Conservation (phyloP, 2,888 invertebrate genomes). For the Steinernema scapterisci region DNA sequence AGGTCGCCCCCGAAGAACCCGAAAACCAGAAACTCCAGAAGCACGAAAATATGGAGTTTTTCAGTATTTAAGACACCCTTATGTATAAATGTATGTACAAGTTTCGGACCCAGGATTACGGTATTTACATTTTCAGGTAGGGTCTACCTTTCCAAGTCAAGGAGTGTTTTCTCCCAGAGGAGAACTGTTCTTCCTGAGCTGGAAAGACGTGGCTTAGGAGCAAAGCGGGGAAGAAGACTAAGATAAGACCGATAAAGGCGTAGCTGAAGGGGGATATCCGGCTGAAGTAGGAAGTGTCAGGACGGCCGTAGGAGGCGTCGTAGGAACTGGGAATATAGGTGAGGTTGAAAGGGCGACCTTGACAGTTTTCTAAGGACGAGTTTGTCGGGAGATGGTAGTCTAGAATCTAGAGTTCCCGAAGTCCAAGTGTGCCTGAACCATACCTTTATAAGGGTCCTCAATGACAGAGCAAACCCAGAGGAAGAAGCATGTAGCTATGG, state of each 20-base stretch:
- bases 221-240: neutral
- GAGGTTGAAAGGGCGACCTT: neutral
- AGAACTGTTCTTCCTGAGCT: neutral
- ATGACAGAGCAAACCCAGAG: conserved; percentile 1
- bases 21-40: too few relatives aligned
- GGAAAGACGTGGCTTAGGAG: conserved; percentile 7
- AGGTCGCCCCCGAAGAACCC: too few relatives aligned
- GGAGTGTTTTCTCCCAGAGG: neutral
- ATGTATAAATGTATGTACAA: too few relatives aligned
- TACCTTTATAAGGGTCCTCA: conserved; percentile 23
- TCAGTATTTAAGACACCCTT: too few relatives aligned
- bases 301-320: conserved; percentile 9
- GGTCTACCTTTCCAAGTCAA: neutral
- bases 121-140: neutral
- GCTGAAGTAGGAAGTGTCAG: conserved; percentile 10
- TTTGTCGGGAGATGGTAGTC: conserved; percentile 20
- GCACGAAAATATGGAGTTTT: too few relatives aligned
- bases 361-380: neutral
- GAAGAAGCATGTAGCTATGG: neutral
- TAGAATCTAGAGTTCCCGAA: neutral
- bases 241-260: neutral
- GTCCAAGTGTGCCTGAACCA: neutral
- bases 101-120: too few relatives aligned
- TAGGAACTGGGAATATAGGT: neutral
- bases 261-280: conserved; percentile 14